Percentiles rank a stretch among this genome's conserved stretches.
These are phyloP conservation scores for Colinus virginianus DNA, from an alignment of 2,113 vertebrate genomes.

Conservation along the genomic window DNA sequence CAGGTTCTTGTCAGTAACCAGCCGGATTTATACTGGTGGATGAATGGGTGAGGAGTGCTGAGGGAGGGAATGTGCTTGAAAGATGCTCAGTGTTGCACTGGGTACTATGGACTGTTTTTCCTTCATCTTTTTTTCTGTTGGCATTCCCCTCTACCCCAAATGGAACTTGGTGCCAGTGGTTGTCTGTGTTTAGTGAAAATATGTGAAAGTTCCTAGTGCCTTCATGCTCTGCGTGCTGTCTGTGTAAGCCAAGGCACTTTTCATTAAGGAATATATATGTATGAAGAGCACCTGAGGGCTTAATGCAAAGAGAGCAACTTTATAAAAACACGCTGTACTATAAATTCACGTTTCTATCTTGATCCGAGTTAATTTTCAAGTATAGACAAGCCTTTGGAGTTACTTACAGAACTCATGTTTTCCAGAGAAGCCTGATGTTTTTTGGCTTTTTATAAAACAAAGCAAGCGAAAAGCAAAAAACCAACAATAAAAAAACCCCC, in stretches of 20 bases:
- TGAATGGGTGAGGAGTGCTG: background rate
- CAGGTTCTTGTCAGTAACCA: background rate
- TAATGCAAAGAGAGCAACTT: background rate
- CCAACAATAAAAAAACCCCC: background rate
- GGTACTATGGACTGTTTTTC: background rate
- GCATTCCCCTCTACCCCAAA: background rate
- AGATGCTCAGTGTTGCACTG: background rate
- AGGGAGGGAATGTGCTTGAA: background rate
- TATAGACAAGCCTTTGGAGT: conserved; percentile 38
- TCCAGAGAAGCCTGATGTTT: background rate
- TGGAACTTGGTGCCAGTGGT: background rate
- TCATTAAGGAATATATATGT: conserved; percentile 15
- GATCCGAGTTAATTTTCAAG: conserved; percentile 54
- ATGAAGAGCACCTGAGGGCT: background rate
- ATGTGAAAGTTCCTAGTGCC: background rate
- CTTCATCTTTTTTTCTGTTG: no score
- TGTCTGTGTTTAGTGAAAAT: background rate
- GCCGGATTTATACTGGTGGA: background rate
- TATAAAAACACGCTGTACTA: background rate
- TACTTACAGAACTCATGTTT: background rate
- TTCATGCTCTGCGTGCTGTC: background rate
- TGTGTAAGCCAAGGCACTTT: background rate
- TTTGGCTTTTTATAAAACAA: background rate
- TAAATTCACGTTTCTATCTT: conserved; percentile 52
- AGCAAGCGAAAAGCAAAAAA: background rate